Percentiles rank a stretch among this genome's conserved stretches.
Evolutionary conservation across 2,113 vertebrate species (phyloP).

Genomic region (Haplotaxodon microlepis): DNA sequence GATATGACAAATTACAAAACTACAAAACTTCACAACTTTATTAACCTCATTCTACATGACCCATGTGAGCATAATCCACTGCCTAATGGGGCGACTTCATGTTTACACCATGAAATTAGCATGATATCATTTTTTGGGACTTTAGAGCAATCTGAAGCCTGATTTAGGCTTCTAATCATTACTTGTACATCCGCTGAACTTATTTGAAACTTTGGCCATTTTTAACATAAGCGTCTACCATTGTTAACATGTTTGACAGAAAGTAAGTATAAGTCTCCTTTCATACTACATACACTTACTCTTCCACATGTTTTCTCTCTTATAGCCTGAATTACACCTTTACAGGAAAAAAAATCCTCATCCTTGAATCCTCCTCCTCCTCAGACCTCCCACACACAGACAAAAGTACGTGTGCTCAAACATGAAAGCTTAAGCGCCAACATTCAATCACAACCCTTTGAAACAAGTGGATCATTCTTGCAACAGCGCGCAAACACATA

Average conservation of each 20-base stretch:
- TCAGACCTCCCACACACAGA: neutral
- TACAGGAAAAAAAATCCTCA: neutral
- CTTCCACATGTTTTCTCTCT: neutral
- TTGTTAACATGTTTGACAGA: neutral
- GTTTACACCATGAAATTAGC: neutral
- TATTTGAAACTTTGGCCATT: neutral
- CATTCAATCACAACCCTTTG: neutral
- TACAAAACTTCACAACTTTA: neutral
- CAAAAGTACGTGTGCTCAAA: neutral
- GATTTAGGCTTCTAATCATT: neutral
- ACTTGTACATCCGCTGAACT: neutral
- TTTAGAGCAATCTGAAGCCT: neutral
- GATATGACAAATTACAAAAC: neutral
- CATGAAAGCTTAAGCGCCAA: neutral
- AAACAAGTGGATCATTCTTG: neutral
- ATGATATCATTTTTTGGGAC: neutral
- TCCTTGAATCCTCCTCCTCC: conserved; percentile 21
- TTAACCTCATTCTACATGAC: neutral
- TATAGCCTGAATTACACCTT: neutral
- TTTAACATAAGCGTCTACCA: neutral
- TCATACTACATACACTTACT: neutral
- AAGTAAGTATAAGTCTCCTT: neutral
- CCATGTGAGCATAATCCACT: neutral
- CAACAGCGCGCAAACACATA: neutral
- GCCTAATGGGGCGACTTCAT: neutral